Evolutionary conservation across 2,797 vertebrate genomes (phyloP).

Genomic region (Harpagifer antarcticus): DNA sequence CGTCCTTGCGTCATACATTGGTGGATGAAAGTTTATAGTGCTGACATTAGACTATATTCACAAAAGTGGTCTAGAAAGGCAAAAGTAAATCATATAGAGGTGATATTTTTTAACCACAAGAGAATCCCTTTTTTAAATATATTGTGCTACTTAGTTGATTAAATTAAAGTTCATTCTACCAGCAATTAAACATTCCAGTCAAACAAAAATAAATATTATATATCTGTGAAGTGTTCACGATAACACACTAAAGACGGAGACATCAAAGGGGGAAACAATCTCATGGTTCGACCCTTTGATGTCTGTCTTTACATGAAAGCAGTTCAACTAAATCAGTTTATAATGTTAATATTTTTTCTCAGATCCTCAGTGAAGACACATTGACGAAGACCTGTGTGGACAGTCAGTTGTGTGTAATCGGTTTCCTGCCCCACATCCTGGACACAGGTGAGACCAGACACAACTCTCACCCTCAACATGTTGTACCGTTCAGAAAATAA

Average conservation of each 20-base stretch:
- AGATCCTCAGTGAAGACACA: conserved; percentile 90
- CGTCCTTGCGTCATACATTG: neutral
- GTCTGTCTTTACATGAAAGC: neutral
- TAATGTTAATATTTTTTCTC: conserved; percentile 41
- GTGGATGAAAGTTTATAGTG: neutral
- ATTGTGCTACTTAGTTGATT: no score
- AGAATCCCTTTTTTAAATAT: no score
- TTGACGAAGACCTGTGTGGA: conserved; percentile 93
- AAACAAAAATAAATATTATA: no score
- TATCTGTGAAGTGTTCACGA: neutral
- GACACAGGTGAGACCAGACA: conserved; percentile 89
- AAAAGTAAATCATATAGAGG: neutral
- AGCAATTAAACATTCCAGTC: no score
- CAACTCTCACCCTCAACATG: neutral
- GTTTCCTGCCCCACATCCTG: conserved; percentile 94
- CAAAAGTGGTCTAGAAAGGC: neutral
- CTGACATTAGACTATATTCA: neutral
- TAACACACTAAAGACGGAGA: neutral
- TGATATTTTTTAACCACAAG: neutral
- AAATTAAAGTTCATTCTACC: no score
- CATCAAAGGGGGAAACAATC: neutral
- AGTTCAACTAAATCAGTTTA: neutral
- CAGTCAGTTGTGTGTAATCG: conserved; percentile 94
- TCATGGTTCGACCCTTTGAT: neutral
- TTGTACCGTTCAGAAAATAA: no score